phyloP scores from a whole-genome alignment of 2,888 invertebrate genomes.

The Tholera decimalis region DNA sequence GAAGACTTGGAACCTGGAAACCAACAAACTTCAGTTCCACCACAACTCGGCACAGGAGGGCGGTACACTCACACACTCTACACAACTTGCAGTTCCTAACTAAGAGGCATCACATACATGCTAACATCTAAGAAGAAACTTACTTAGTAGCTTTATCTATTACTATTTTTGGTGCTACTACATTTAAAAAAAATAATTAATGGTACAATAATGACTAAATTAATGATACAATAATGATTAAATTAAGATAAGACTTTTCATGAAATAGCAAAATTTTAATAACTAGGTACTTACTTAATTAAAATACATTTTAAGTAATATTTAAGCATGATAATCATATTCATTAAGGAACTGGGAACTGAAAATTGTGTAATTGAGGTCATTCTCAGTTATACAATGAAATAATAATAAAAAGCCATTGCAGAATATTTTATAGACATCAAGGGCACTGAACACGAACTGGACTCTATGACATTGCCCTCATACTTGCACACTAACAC shows the following conservation, averaged over 20 bases:
- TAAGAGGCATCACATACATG: not conserved
- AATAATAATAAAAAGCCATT: constrained; percentile 11
- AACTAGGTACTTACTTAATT: not conserved
- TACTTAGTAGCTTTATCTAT: not conserved
- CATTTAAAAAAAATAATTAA: not conserved
- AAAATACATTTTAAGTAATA: not conserved
- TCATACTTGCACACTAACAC: constrained; percentile 2
- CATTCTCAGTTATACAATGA: not conserved
- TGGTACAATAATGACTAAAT: not conserved
- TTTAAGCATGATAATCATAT: not conserved
- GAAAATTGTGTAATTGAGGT: constrained; percentile 9
- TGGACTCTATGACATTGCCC: constrained; percentile 5
- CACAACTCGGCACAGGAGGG: not conserved
- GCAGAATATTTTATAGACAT: not conserved
- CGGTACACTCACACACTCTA: not conserved
- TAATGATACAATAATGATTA: not conserved
- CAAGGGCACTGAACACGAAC: constrained; percentile 3
- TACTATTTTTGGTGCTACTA: not conserved
- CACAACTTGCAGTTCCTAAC: not conserved
- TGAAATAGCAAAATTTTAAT: not conserved
- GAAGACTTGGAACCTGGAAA: constrained; percentile 64
- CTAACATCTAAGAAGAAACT: not conserved
- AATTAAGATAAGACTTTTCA: constrained; percentile 8
- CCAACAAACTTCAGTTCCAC: constrained; percentile 48
- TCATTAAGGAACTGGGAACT: not conserved